These are phyloP conservation scores for Galbula dea DNA, from an alignment of 2,113 vertebrate genomes.

Conservation along the genomic window DNA sequence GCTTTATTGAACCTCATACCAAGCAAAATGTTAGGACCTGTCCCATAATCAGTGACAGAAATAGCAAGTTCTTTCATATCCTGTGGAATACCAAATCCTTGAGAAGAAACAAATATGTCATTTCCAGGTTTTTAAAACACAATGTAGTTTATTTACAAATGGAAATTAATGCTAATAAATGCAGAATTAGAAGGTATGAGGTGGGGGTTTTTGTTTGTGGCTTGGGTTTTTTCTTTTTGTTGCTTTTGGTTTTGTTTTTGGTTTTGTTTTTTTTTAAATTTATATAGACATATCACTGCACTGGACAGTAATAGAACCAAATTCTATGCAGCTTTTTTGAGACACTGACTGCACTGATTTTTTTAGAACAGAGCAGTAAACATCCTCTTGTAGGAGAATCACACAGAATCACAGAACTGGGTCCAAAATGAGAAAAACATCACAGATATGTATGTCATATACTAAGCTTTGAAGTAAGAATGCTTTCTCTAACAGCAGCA, in stretches of 20 bases:
- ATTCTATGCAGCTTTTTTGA: neutral
- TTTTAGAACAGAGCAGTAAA: neutral
- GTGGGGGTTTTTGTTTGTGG: too few relatives aligned
- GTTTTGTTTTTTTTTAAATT: neutral
- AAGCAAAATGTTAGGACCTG: neutral
- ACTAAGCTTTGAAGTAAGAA: slow-evolving; percentile 10
- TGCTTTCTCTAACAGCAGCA: neutral
- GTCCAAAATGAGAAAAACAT: neutral
- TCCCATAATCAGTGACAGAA: neutral
- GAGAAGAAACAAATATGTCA: neutral
- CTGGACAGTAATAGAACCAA: neutral
- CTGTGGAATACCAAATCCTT: neutral
- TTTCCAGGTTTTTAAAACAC: neutral
- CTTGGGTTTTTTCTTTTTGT: neutral
- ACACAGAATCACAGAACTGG: neutral
- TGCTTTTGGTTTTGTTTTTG: too few relatives aligned
- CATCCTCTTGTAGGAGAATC: neutral
- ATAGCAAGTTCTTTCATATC: neutral
- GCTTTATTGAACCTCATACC: neutral
- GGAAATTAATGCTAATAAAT: slow-evolving; percentile 8
- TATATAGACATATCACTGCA: neutral
- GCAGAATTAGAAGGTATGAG: neutral
- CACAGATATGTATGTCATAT: neutral
- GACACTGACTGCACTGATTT: neutral
- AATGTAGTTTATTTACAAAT: neutral